Conservation (phyloP, 92 coral and sea anemone species). For the Siderastrea radians region DNA sequence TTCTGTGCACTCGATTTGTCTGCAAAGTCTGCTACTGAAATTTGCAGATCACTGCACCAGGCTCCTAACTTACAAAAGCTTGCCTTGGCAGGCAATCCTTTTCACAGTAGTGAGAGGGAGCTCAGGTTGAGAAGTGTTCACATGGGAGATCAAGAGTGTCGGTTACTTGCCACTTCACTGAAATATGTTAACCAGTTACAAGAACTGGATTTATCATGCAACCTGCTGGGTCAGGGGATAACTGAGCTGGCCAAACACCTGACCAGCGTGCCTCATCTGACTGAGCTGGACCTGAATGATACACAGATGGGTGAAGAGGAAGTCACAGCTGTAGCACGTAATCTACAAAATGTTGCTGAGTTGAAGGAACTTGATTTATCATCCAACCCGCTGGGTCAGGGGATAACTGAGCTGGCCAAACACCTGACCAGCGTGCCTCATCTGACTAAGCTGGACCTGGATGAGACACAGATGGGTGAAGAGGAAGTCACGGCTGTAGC, state of each 20-base stretch:
- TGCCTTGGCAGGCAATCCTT: not conserved
- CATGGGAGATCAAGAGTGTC: not conserved
- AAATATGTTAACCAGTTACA: not conserved
- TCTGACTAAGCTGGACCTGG: not conserved
- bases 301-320: conserved; percentile 19
- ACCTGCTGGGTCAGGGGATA: conserved; percentile 17
- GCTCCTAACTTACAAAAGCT: not conserved
- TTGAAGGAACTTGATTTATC: not conserved
- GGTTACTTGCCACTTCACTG: not conserved
- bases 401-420: not conserved
- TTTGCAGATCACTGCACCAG: conserved; percentile 8
- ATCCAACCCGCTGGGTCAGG: not conserved
- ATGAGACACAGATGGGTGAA: not conserved
- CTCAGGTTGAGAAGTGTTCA: not conserved
- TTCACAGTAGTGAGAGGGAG: not conserved
- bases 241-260: conserved; percentile 5
- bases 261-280: not conserved
- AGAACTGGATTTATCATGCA: not conserved
- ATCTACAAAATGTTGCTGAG: no score
- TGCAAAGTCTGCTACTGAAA: not conserved
- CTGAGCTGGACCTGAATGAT: not conserved
- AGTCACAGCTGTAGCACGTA: no score
- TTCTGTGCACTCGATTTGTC: not conserved
- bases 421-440: not conserved
- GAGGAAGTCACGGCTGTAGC: not conserved